phyloP scores from a whole-genome alignment of 1,140 invertebrate species.

The Drosophila kikkawai region DNA sequence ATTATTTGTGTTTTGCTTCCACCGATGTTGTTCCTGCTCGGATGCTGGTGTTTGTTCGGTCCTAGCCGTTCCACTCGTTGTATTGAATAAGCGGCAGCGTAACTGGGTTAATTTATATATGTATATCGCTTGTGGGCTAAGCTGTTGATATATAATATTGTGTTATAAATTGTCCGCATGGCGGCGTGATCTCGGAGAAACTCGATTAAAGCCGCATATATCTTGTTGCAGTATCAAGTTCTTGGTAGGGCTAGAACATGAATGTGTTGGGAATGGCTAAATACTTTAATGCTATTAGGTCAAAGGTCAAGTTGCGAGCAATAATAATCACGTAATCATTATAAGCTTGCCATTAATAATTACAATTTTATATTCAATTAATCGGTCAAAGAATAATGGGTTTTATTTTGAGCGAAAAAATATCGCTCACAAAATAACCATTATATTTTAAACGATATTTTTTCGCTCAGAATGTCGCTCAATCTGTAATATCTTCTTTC shows the following conservation, averaged over 20 bases:
- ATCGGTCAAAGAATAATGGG: no score
- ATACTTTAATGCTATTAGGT: background rate
- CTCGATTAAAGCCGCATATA: slow-evolving; percentile 8
- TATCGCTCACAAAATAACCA: no score
- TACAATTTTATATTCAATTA: no score
- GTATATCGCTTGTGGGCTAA: slow-evolving; percentile 50
- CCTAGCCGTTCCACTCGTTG: slow-evolving; percentile 27
- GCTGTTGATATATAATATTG: slow-evolving; percentile 52
- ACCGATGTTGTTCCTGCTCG: slow-evolving; percentile 36
- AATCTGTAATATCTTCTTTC: no score
- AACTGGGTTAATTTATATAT: slow-evolving; percentile 68
- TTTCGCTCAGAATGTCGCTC: no score
- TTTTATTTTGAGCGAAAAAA: no score
- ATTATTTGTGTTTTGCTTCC: slow-evolving; percentile 68
- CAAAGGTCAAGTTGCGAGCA: background rate
- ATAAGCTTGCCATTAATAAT: no score
- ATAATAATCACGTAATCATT: no score
- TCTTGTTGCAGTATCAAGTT: background rate
- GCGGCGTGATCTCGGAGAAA: slow-evolving; percentile 13
- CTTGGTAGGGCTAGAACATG: background rate
- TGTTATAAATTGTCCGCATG: slow-evolving; percentile 32
- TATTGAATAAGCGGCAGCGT: slow-evolving; percentile 69
- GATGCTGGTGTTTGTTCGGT: slow-evolving; percentile 47
- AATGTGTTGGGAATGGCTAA: background rate
- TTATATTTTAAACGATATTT: no score